Base-by-base conservation (phyloP, 2,888 invertebrate species). In the Lutraria lutraria region DNA sequence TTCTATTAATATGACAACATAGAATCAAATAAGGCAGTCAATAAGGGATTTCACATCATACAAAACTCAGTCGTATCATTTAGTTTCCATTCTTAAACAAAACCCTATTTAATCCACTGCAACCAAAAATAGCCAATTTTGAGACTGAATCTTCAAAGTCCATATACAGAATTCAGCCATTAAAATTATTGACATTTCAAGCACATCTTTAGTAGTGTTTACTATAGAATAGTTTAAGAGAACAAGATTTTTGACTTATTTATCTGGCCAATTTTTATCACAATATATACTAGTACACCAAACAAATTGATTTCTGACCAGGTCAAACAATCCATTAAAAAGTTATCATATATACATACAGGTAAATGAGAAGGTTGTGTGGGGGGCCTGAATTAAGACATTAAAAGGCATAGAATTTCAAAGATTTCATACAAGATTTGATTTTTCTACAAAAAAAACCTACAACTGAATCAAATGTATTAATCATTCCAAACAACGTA, bases 301-400 rank as follows among this genome's bases (percentile, higher is more conserved):
- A 3, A 68, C 25, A 19, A 68, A 25, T 34, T 34, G 34, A 76
- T 34, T 76, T 16, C 34, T 76, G 76, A 76, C 76, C 76, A 76
- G 76, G 76, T 76, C 76, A 76, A 31, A 76, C 12, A 3, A 76
- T 16, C 29, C 76, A 76, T 76, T 76, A 76, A 76, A 76, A 76
- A 76, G 31, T 76, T 31, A 31, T 76, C 76, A 31, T n/a, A 68
- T n/a, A n/a, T 25, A 68, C 63, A 68, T 68, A 43, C 43, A 43
- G 43, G 43, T 43, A 12, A n/a, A 68, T 68, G 25, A 68, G 25
- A n/a, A 25, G 25, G 0, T 68, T 68, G 63, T 68, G 63, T 68
- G 63, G 0, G 21, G 63, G 63, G 63, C 16, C 2, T 12, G 12
- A n/a, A 6, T 25, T 10, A 68, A 68, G n/a, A n/a, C 25, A n/a